Evolutionary conservation across 2,113 vertebrate species (phyloP).

Genomic region (Verasper variegatus): DNA sequence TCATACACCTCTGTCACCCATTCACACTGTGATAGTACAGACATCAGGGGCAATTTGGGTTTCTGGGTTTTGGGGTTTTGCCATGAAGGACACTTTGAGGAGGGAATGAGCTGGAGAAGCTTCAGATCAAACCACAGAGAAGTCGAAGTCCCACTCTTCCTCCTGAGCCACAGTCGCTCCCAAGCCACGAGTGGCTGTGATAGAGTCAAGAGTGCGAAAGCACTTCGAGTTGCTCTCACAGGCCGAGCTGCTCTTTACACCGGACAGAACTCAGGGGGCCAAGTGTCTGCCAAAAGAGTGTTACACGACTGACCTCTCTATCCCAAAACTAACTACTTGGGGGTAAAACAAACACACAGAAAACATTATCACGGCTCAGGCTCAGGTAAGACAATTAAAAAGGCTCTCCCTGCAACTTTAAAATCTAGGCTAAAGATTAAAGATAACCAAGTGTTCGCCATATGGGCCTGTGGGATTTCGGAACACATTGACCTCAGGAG

Average conservation of each 20-base stretch:
- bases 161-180: not conserved
- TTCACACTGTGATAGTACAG: not conserved
- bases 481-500: constrained; percentile 50
- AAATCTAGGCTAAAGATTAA: constrained; percentile 38
- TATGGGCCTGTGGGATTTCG: constrained; percentile 63
- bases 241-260: not conserved
- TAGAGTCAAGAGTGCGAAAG: not conserved
- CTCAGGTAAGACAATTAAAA: constrained; percentile 21
- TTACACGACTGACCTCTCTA: not conserved
- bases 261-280: not conserved
- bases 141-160: not conserved
- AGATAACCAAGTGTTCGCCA: constrained; percentile 49
- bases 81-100: not conserved
- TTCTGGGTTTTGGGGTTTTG: too few species aligned
- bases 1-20: not conserved
- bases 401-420: not conserved
- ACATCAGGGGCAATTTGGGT: not conserved
- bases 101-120: too few species aligned
- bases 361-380: not conserved
- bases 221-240: not conserved
- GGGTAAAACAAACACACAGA: not conserved
- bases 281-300: not conserved
- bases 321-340: not conserved
- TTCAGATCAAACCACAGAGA: not conserved
- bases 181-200: not conserved